Evolutionary conservation across 1,140 invertebrate genomes (phyloP), one percentile per base, ranked within the genome.

Genomic region (Dendrolimus kikuchii): DNA sequence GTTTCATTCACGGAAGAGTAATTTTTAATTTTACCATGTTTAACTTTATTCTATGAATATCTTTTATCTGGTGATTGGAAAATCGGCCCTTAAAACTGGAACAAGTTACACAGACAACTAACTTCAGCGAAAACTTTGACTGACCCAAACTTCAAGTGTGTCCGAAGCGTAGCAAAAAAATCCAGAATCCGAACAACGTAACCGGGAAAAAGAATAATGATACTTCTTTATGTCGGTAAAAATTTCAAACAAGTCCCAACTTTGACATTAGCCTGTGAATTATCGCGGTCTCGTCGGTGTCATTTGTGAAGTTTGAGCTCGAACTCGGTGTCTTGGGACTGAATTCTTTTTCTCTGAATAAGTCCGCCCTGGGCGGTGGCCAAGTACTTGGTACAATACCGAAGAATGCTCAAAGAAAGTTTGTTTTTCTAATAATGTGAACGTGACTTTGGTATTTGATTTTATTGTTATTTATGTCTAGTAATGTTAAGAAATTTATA

Each of bases 231-330:
- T 71, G 67, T 67, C 66, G 67, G 62, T 69, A 73, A 77, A 78
- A 77, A 73, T 72, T 78, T 72, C 71, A 57, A 80, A 78, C 69
- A 78, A 83, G 60, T 74, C 59, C 67, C 64, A 83, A 83, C 75
- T 81, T 79, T 74, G 72, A 74, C 77, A 81, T 78, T 78, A 78
- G 73, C 68, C 58, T 62, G 77, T 83, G 75, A 83, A 80, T 81
- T 83, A 83, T 81, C 75, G 72, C 69, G 68, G 75, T 77, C 78
- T 78, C 77, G 41, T 74, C 56, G 77, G 77, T 77, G 78, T 81
- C 77, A 78, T 83, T 83, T 79, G 76, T 73, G 70, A 80, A 78
- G 68, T 81, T 74, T 67, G 53, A 65, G 64, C 57, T 57, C 53
- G 55, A 72, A 72, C 62, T 74, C 68, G 47, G 59, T 53, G 54